phyloP scores from a whole-genome alignment of 1,140 invertebrate species.

The Chlorops oryzae region DNA sequence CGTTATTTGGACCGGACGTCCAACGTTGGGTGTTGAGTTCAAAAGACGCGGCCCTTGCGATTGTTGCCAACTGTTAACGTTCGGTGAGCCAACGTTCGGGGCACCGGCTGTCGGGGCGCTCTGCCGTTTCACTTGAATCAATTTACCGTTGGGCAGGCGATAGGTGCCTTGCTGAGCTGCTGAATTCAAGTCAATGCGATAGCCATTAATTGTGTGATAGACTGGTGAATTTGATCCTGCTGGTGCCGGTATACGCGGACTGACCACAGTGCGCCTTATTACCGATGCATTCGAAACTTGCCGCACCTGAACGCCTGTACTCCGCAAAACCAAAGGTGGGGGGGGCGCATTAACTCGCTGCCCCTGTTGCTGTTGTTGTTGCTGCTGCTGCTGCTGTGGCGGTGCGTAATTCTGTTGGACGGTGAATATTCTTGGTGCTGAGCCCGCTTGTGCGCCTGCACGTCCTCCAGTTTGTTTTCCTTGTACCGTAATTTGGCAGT shows the following conservation, averaged over 20 bases:
- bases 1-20: constrained; percentile 11
- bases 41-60: constrained; percentile 5
- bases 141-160: constrained; percentile 41
- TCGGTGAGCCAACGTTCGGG: constrained; percentile 12
- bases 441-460: constrained; percentile 13
- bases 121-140: constrained; percentile 45
- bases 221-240: constrained; percentile 24
- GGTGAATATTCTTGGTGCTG: constrained; percentile 32
- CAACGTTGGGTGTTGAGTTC: constrained; percentile 3
- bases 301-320: constrained; percentile 33
- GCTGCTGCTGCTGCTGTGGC: constrained; percentile 8
- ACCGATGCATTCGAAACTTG: constrained; percentile 12
- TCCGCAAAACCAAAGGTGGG: constrained; percentile 36
- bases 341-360: constrained; percentile 13
- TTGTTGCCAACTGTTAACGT: constrained; percentile 10
- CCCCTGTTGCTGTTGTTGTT: constrained; percentile 12
- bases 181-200: constrained; percentile 44
- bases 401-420: constrained; percentile 23
- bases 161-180: constrained; percentile 44
- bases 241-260: neutral
- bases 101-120: constrained; percentile 7
- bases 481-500: constrained; percentile 37
- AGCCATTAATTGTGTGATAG: constrained; percentile 45
- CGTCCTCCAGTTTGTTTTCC: constrained; percentile 16
- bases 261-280: constrained; percentile 10